Conservation (phyloP, 2,888 invertebrate species). For the Polyommatus icarus region DNA sequence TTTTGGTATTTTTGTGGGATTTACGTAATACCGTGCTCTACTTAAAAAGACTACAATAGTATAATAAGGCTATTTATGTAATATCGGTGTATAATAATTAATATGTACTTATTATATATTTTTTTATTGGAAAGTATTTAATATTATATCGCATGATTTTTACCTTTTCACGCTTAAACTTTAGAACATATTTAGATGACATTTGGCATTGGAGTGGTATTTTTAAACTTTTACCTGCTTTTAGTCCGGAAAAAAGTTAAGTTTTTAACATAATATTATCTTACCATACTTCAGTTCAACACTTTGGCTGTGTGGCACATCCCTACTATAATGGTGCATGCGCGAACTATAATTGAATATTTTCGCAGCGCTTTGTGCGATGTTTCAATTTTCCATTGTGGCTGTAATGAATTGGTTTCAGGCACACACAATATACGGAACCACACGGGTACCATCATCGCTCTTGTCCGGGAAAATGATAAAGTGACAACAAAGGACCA, state of each 20-base stretch:
- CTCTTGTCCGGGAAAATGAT: constrained; percentile 4
- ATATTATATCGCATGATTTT: no score
- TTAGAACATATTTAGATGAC: no score
- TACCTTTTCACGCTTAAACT: no score
- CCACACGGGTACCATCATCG: neutral
- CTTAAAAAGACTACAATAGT: neutral
- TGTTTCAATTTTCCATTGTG: constrained; percentile 25
- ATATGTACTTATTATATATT: no score
- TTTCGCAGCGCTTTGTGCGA: constrained; percentile 4
- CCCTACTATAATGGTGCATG: neutral
- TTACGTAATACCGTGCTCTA: neutral
- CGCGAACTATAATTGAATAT: neutral
- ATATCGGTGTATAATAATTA: neutral
- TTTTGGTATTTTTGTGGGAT: no score
- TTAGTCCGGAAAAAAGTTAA: no score
- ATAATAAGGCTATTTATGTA: neutral
- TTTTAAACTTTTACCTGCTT: no score
- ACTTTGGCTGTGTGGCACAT: neutral
- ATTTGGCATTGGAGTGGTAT: no score
- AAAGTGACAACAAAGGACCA: neutral
- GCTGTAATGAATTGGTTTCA: constrained; percentile 5
- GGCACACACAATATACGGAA: neutral
- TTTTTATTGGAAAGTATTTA: no score
- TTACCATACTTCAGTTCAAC: neutral
- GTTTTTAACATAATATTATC: no score